Conservation (phyloP, 2,797 vertebrate genomes). For the Todus mexicanus region DNA sequence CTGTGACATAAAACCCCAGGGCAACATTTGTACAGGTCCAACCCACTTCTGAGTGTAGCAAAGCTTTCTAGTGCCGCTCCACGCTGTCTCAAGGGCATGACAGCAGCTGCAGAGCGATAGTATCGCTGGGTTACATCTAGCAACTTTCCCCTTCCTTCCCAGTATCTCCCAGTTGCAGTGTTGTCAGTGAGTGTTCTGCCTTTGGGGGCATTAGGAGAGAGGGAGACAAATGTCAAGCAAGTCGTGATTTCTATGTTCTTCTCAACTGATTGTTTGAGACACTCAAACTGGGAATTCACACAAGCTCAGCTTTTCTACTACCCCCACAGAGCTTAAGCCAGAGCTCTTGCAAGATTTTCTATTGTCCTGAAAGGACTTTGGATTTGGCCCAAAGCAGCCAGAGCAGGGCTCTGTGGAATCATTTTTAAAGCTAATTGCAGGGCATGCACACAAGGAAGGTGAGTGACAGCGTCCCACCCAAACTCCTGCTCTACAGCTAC, state of each 20-base stretch:
- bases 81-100: neutral
- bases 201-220: neutral
- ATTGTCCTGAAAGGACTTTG: conserved; percentile 16
- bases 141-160: neutral
- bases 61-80: neutral
- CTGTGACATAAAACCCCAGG: neutral
- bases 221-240: neutral
- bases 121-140: neutral
- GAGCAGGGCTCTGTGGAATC: neutral
- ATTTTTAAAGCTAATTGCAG: conserved; percentile 9
- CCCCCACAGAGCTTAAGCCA: neutral
- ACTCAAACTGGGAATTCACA: conserved; percentile 14
- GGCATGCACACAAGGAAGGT: neutral
- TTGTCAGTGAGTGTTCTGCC: neutral
- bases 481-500: neutral
- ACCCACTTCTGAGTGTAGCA: neutral
- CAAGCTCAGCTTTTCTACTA: neutral
- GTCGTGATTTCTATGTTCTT: neutral
- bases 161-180: neutral
- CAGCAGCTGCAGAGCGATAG: neutral
- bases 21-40: neutral
- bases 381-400: neutral
- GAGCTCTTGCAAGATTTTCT: neutral
- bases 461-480: neutral
- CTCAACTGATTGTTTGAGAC: neutral